Evolutionary conservation across 1,140 invertebrate genomes (phyloP).

Genomic region (Zaprionus camerounensis): DNA sequence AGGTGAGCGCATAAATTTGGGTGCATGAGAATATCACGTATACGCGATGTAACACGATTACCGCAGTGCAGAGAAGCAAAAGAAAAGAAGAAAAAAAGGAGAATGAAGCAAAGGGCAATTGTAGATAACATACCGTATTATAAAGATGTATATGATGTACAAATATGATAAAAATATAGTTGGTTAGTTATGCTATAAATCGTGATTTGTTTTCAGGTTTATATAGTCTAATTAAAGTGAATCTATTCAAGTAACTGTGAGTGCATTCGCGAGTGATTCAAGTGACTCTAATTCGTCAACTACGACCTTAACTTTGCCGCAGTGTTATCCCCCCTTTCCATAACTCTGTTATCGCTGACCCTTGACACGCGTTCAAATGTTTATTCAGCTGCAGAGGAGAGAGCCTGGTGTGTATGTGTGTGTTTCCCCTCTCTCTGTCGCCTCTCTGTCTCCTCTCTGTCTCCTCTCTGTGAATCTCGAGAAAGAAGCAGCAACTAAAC

Average conservation of each 20-base stretch:
- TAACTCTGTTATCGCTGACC: background rate
- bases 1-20: slow-evolving; percentile 8
- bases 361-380: background rate
- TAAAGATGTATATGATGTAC: background rate
- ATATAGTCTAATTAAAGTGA: too few species aligned
- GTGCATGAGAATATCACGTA: slow-evolving; percentile 3
- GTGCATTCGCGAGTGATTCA: background rate
- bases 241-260: background rate
- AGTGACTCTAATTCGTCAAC: background rate
- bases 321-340: background rate
- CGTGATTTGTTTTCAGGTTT: too few species aligned
- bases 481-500: background rate
- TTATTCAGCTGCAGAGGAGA: background rate
- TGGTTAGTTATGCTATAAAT: background rate
- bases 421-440: background rate
- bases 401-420: background rate
- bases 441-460: background rate
- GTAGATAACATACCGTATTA: background rate
- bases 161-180: background rate
- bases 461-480: background rate
- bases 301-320: background rate
- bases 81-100: background rate
- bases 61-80: background rate
- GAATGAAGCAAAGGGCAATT: background rate
- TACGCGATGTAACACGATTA: slow-evolving; percentile 7